Evolutionary conservation across 2,113 vertebrate species (phyloP).

Genomic region (Rhizomys pruinosus): DNA sequence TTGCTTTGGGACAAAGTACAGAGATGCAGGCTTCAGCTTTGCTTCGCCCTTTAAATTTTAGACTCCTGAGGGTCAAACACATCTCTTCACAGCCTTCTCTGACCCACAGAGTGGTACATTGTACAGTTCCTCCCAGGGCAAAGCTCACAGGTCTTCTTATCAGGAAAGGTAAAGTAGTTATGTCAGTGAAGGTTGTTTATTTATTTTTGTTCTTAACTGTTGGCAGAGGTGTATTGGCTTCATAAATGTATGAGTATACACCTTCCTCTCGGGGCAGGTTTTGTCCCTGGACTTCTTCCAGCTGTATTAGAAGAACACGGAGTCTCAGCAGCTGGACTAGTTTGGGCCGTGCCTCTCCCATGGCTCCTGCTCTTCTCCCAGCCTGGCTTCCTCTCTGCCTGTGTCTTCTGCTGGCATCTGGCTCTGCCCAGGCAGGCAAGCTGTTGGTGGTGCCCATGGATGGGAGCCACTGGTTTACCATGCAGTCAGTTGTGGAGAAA

Average conservation of each 20-base stretch:
- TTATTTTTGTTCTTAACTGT: background rate
- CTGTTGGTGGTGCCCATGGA: slow-evolving; percentile 91
- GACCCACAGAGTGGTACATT: too few relatives aligned
- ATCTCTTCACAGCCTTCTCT: background rate
- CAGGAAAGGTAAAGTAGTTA: background rate
- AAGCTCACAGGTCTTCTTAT: background rate
- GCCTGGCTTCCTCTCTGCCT: background rate
- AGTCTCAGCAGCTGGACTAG: background rate
- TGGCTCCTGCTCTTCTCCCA: background rate
- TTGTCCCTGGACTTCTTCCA: background rate
- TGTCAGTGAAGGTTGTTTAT: background rate
- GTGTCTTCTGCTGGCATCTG: slow-evolving; percentile 48
- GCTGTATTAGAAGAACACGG: rapidly evolving
- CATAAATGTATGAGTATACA: background rate
- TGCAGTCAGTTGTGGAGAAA: slow-evolving; percentile 88
- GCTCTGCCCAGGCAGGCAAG: slow-evolving; percentile 82
- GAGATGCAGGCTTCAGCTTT: background rate
- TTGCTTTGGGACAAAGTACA: background rate
- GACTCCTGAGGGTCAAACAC: background rate
- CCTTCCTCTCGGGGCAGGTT: background rate
- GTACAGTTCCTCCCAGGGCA: background rate
- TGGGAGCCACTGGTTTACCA: slow-evolving; percentile 94
- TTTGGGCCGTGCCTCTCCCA: rapidly evolving
- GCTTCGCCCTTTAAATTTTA: background rate
- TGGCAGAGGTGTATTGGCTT: background rate